Percentiles rank a stretch among this genome's conserved stretches.
Conservation (phyloP, 2,113 vertebrate genomes). For the Atherinomorus stipes region DNA sequence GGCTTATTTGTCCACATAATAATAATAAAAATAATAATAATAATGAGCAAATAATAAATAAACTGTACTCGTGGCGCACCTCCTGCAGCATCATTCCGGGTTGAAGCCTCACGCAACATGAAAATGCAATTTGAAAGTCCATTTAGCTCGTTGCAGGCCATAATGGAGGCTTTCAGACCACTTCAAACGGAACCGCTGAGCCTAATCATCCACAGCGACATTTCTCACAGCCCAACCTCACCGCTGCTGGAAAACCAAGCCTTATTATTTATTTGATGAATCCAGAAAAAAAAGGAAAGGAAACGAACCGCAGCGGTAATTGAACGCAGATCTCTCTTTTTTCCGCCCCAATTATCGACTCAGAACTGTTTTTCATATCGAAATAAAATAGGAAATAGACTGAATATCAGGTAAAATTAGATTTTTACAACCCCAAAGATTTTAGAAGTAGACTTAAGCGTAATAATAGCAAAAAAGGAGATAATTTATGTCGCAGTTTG, state of each 20-base stretch:
- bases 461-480: no score
- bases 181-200: slow-evolving; percentile 55
- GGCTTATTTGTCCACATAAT: neutral
- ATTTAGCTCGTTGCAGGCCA: slow-evolving; percentile 43
- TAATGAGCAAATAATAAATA: no score
- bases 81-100: slow-evolving; percentile 7
- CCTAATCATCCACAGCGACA: slow-evolving; percentile 45
- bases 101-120: slow-evolving; percentile 33
- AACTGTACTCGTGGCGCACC: slow-evolving; percentile 8
- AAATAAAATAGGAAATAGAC: no score
- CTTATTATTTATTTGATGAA: slow-evolving; percentile 37
- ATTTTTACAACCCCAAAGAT: no score
- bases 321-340: slow-evolving; percentile 21
- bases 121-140: slow-evolving; percentile 44
- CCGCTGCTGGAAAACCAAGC: slow-evolving; percentile 41
- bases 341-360: neutral
- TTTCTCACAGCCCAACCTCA: slow-evolving; percentile 36
- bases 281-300: slow-evolving; percentile 3
- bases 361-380: slow-evolving; percentile 1
- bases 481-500: neutral
- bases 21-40: neutral
- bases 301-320: slow-evolving; percentile 27
- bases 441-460: no score
- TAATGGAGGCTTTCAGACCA: slow-evolving; percentile 48
- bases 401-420: no score